A percentile compares a stretch with the other conserved stretches of the same genome.
phyloP scores from a whole-genome alignment of 2,888 invertebrate genomes.

The Acrocyrtus sp. region DNA sequence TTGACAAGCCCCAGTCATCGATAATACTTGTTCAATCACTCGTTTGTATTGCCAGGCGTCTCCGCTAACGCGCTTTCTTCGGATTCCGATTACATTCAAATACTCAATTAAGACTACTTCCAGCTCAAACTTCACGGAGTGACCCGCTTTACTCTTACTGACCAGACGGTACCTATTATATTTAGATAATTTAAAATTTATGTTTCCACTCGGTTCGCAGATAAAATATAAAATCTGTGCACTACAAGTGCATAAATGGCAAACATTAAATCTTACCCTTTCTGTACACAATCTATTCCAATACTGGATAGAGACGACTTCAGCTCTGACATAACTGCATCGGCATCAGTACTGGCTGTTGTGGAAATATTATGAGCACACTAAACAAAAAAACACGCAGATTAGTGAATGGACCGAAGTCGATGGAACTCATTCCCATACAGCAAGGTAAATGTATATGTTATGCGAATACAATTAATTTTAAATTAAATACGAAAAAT shows the following conservation, averaged over 20 bases:
- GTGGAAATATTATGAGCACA: slow-evolving; percentile 59
- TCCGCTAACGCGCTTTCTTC: slow-evolving; percentile 79
- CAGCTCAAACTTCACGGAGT: slow-evolving; percentile 59
- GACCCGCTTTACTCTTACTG: slow-evolving; percentile 54
- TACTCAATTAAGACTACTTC: slow-evolving; percentile 61
- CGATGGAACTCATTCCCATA: neutral
- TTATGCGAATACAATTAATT: neutral
- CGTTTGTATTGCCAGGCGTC: slow-evolving; percentile 84
- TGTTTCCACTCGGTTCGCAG: no score
- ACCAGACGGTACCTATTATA: slow-evolving; percentile 58
- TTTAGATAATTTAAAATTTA: no score
- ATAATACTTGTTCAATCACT: slow-evolving; percentile 78
- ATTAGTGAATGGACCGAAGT: neutral
- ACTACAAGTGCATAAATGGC: neutral
- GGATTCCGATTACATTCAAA: slow-evolving; percentile 63
- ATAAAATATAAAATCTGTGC: neutral
- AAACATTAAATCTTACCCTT: slow-evolving; percentile 49
- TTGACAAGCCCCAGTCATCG: slow-evolving; percentile 67
- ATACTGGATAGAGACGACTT: slow-evolving; percentile 57
- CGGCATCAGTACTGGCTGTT: slow-evolving; percentile 59
- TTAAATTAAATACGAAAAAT: no score
- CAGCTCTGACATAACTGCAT: slow-evolving; percentile 58
- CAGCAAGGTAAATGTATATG: neutral
- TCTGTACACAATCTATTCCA: slow-evolving; percentile 61
- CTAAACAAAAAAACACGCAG: slow-evolving; percentile 24